phyloP scores from a whole-genome alignment of 2,797 vertebrate species.

The Molossus molossus region DNA sequence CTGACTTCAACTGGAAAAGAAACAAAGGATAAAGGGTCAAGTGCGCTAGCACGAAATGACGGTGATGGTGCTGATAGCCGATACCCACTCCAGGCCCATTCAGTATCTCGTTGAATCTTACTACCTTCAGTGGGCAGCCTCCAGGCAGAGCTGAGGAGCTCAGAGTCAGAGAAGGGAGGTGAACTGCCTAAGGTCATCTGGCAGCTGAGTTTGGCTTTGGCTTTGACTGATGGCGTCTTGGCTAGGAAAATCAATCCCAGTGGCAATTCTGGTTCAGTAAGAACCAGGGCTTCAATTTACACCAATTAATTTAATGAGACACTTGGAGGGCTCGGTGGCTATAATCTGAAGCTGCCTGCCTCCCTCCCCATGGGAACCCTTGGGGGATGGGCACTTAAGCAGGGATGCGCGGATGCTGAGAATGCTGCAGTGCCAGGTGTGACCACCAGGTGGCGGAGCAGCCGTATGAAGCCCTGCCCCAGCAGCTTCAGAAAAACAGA shows the following conservation, averaged over 20 bases:
- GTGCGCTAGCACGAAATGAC: too few relatives aligned
- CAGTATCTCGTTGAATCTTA: neutral
- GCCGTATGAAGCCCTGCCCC: conserved; percentile 42
- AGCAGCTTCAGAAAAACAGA: conserved; percentile 45
- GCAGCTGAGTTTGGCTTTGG: neutral
- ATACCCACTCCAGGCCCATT: too few relatives aligned
- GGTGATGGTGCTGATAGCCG: neutral
- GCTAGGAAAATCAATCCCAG: neutral
- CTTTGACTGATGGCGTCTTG: neutral
- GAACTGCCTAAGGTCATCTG: neutral
- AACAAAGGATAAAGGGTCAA: neutral
- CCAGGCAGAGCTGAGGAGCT: neutral
- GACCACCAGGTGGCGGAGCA: conserved; percentile 79
- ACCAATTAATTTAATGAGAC: neutral
- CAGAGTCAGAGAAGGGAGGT: neutral
- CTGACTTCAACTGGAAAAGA: neutral
- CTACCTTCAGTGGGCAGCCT: neutral
- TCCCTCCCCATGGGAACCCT: neutral
- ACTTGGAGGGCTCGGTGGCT: neutral
- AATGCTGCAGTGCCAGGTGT: neutral
- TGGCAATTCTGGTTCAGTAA: neutral
- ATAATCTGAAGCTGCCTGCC: too few relatives aligned
- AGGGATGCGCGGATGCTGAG: accelerated
- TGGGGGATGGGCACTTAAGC: neutral
- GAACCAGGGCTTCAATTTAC: neutral